phyloP scores from a whole-genome alignment of 2,888 invertebrate genomes.

The Phytoseiulus persimilis region DNA sequence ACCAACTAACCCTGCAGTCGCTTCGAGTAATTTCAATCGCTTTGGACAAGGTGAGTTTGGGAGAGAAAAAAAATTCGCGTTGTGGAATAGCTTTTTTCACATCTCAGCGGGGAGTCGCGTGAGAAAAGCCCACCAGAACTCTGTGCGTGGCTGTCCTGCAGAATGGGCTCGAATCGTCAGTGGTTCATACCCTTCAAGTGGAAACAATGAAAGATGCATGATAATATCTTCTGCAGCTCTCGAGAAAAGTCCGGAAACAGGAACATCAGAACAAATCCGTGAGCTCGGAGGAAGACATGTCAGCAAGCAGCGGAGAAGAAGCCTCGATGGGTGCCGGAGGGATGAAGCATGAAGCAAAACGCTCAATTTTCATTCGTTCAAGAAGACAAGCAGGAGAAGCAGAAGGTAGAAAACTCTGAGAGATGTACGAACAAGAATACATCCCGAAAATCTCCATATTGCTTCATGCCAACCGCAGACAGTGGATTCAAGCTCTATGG shows the following conservation, averaged over 20 bases:
- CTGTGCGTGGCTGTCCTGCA: too few species aligned
- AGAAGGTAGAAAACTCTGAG: not conserved
- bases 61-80: not conserved
- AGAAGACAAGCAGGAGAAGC: not conserved
- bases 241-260: not conserved
- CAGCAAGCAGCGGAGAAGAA: not conserved
- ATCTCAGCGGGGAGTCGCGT: too few species aligned
- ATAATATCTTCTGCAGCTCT: not conserved
- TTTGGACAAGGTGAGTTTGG: not conserved
- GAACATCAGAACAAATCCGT: not conserved
- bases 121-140: too few species aligned
- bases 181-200: not conserved
- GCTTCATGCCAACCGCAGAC: too few species aligned
- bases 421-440: too few species aligned
- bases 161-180: not conserved
- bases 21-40: constrained; percentile 10
- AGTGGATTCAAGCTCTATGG: too few species aligned
- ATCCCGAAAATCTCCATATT: too few species aligned
- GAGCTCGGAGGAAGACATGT: not conserved
- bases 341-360: not conserved
- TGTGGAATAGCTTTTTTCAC: too few species aligned
- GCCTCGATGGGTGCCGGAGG: not conserved
- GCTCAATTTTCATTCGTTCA: not conserved
- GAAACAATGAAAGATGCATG: not conserved
- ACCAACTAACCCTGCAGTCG: constrained; percentile 31